phyloP scores from a whole-genome alignment of 2,888 invertebrate species.

The Bellardia pandia region DNA sequence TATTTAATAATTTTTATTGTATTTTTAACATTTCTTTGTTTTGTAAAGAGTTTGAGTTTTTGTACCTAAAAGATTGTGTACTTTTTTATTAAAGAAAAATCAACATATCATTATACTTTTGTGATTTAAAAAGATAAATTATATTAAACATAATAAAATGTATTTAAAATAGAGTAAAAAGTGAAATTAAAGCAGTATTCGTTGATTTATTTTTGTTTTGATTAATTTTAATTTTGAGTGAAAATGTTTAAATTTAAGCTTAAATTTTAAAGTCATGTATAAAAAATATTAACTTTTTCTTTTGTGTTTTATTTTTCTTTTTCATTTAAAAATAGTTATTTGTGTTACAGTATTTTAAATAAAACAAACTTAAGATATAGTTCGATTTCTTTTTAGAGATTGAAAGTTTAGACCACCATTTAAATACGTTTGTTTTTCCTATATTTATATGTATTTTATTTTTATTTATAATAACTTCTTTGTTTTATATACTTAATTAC shows the following conservation, averaged over 20 bases:
- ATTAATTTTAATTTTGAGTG: slow-evolving; percentile 16
- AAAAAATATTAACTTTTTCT: slow-evolving; percentile 55
- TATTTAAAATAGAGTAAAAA: slow-evolving; percentile 16
- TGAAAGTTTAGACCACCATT: slow-evolving; percentile 27
- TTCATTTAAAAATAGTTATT: background rate
- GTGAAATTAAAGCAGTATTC: slow-evolving; percentile 68
- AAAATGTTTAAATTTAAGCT: slow-evolving; percentile 45
- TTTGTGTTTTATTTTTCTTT: slow-evolving; percentile 22
- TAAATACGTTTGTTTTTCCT: background rate
- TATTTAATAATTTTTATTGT: slow-evolving; percentile 65
- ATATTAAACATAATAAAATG: slow-evolving; percentile 24
- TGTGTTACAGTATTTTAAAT: slow-evolving; percentile 17
- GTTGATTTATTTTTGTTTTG: slow-evolving; percentile 57
- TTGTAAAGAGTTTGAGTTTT: slow-evolving; percentile 47
- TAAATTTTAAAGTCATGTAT: slow-evolving; percentile 55
- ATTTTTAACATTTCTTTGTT: slow-evolving; percentile 51
- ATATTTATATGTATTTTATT: slow-evolving; percentile 8
- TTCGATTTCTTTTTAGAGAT: slow-evolving; percentile 39
- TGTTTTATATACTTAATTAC: slow-evolving; percentile 10
- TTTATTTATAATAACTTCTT: background rate
- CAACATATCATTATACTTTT: slow-evolving; percentile 7
- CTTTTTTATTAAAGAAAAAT: slow-evolving; percentile 46
- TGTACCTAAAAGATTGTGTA: slow-evolving; percentile 71
- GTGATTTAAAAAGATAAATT: slow-evolving; percentile 18
- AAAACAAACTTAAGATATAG: slow-evolving; percentile 52